Base-by-base conservation (phyloP, 2,113 vertebrate species). In the Dermatemys mawii region DNA sequence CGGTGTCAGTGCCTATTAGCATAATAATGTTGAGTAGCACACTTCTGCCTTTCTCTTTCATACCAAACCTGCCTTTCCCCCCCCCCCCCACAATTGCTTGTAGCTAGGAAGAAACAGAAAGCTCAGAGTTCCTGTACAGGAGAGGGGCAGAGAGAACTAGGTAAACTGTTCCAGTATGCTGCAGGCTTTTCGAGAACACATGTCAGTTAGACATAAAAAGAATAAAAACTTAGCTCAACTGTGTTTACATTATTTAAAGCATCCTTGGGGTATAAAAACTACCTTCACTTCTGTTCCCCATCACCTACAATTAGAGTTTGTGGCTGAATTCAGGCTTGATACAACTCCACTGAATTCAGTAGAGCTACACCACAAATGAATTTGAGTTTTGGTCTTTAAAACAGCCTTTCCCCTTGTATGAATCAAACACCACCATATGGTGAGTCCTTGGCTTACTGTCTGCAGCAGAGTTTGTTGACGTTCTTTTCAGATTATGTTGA, bases 381-480 rank as follows among this genome's bases (percentile, higher is more conserved):
- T 96, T 94, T 1, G 5, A 63, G 35, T 86, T 86, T 95, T 84
- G 73, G 82, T 94, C 91, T 95, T 95, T 95, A 87, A 93, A 90
- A 46, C 80, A 92, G 44, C 87, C n/a, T 91, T 94, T 92, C 78
- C 96, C 73, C 90, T 92, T 87, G 95, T 93, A 93, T 88, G 86
- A 90, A 94, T 67, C 22, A 50, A 93, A 96, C 95, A 96, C 85
- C 91, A 95, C 91, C 96, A 97, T 97, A 95, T 97, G 96, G 97
- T 88, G 80, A 95, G 90, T 95, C 88, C 95, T 97, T 96, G 93
- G 95, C 96, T 95, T 91, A 53, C 29, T 89, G 87, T 54, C 93
- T 87, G 70, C 70, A 79, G 78, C 81, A 88, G 88, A 95, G 80
- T 89, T 94, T 92, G 83, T 57, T 94, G 46, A 92, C 75, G 0